Evolutionary conservation across 2,113 vertebrate species (phyloP).

Genomic region (Salminus brasiliensis): DNA sequence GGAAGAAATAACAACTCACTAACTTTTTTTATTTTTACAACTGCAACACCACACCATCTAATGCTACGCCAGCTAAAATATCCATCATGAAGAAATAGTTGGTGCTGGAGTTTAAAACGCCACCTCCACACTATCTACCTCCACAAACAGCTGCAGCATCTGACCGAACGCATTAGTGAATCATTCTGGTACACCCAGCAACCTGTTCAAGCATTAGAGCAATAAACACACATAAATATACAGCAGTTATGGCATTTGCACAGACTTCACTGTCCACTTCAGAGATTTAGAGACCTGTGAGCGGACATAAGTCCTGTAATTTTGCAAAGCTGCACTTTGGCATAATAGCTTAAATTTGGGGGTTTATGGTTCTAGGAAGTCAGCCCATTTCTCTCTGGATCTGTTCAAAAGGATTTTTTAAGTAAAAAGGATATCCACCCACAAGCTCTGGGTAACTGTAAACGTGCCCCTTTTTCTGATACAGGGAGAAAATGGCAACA

Average conservation of each 20-base stretch:
- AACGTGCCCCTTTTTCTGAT: not conserved
- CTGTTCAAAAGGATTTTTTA: not conserved
- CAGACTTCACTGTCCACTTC: not conserved
- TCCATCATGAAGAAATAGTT: not conserved
- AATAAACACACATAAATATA: constrained; percentile 3
- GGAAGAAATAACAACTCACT: not conserved
- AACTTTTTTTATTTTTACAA: not conserved
- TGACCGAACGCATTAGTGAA: constrained; percentile 3
- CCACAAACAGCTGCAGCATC: not conserved
- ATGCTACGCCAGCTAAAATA: not conserved
- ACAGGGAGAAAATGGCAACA: not conserved
- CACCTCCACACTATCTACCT: not conserved
- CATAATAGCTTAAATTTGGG: not conserved
- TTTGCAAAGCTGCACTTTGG: not conserved
- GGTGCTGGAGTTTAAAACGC: not conserved
- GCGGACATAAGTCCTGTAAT: constrained; percentile 3
- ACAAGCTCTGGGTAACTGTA: constrained; percentile 16
- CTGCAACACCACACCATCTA: not conserved
- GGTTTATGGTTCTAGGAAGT: not conserved
- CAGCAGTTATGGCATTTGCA: not conserved
- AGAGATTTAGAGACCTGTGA: not conserved
- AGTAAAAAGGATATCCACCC: constrained; percentile 6
- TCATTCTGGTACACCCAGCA: not conserved
- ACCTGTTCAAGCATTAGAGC: not conserved
- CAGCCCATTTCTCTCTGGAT: not conserved